Evolutionary conservation across 1,140 invertebrate species (phyloP).

Genomic region (Procambarus virginalis): DNA sequence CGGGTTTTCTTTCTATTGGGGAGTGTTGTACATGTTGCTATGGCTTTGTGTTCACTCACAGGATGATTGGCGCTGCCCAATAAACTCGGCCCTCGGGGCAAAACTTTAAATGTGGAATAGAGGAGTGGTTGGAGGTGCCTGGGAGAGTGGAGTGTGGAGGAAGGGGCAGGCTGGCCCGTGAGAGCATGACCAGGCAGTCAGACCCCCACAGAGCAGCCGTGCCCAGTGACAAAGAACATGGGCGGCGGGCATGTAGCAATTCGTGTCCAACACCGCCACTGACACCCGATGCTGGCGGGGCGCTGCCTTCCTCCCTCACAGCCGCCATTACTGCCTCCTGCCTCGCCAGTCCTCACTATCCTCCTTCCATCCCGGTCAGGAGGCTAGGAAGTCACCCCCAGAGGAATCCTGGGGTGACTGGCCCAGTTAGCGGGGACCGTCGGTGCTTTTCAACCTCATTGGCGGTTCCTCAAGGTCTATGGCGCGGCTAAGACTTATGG

Average conservation of each 20-base stretch:
- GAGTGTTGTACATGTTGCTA: too few relatives aligned
- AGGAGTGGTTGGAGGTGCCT: not conserved
- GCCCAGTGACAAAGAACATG: constrained; percentile 14
- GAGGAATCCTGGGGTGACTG: not conserved
- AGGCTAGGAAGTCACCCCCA: not conserved
- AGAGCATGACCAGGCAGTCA: not conserved
- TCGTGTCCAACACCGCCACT: constrained; percentile 21
- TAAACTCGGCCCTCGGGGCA: too few relatives aligned
- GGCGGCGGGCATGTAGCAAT: not conserved
- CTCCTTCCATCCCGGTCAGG: too few relatives aligned
- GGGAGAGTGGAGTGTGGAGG: not conserved
- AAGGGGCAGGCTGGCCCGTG: not conserved
- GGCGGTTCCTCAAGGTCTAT: constrained; percentile 55
- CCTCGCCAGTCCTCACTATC: not conserved
- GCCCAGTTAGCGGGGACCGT: constrained; percentile 47
- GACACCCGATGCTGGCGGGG: constrained; percentile 17
- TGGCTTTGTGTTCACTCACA: too few relatives aligned
- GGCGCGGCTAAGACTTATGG: constrained; percentile 52
- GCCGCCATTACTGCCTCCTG: not conserved
- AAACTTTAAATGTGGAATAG: too few relatives aligned
- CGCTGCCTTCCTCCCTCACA: not conserved
- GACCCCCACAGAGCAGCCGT: not conserved
- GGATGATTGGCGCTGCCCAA: too few relatives aligned
- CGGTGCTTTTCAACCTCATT: constrained; percentile 44
- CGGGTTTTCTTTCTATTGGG: too few relatives aligned